These are phyloP conservation scores for Noturus placidus DNA, from an alignment of 2,113 vertebrate species.

Conservation along the genomic window DNA sequence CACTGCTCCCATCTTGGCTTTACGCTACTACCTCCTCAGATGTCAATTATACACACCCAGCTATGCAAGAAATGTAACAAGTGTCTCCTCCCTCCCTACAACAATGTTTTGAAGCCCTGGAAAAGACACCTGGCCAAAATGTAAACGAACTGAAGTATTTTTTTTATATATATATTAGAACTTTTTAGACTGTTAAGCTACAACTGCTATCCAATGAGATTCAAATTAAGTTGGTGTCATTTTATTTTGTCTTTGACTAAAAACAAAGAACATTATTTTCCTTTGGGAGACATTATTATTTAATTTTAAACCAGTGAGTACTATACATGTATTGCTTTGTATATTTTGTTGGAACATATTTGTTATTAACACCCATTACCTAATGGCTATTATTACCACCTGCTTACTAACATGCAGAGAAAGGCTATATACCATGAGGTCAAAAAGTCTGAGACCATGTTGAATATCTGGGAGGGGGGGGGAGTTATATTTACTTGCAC, in stretches of 20 bases:
- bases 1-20: constrained; percentile 48
- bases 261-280: not conserved
- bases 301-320: not conserved
- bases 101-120: constrained; percentile 13
- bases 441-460: no score
- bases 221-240: not conserved
- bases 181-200: not conserved
- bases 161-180: not conserved
- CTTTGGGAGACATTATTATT: not conserved
- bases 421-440: no score
- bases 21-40: constrained; percentile 40
- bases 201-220: not conserved
- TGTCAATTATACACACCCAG: constrained; percentile 60
- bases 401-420: no score
- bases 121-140: constrained; percentile 24
- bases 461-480: no score
- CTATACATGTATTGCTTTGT: not conserved
- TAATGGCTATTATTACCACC: no score
- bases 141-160: constrained; percentile 30
- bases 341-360: not conserved
- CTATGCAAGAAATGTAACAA: constrained; percentile 56
- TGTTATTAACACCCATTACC: not conserved
- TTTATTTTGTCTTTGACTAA: not conserved
- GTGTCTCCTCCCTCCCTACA: constrained; percentile 35
- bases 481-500: no score